Base-by-base conservation (phyloP, 2,888 invertebrate species). In the Parnassius glacialis region DNA sequence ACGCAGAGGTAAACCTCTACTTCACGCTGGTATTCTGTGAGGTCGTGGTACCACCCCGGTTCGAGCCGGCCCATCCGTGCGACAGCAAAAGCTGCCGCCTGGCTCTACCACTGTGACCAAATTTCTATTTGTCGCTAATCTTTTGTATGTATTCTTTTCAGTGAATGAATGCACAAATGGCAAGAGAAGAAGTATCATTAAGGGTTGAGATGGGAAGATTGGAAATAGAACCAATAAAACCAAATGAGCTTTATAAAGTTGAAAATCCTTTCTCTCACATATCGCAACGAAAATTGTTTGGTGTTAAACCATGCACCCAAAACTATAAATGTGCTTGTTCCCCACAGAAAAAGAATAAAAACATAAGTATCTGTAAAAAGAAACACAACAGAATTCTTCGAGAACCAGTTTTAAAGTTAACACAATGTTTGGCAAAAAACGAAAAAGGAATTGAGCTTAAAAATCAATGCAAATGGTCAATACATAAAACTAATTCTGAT, bases 351-450 rank as follows among this genome's bases (percentile, higher is more conserved):
- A 81, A 75, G 67, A 74, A 70, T 51, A 78, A 73, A 69, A 78
- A 73, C 62, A 57, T 75, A 65, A 72, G 79, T 60, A 83, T 86
- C 61, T 74, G 72, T 66, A 89, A 91, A 80, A 87, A 83, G 70
- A 89, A 85, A 74, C 79, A 74, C 62, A 85, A 80, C 67, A 93
- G 90, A 80, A 79, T 94, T 64, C 75, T 94, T 44, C 92, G 90
- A 68, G 93, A 94, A 70, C 93, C 94, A 45, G 84, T 93, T 56
- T 77, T 94, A 66, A 93, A 92, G 74, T 82, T 93, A 67, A 75
- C 93, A 57, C 83, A 83, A 67, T 77, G 69, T 64, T 70, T 68
- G 67, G 68, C 68, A 52, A 76, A 68, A 65, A 71, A 70, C 63
- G 71, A 67, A 52, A 70, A 59, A 16, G 61, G 52, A 62, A 73